A percentile compares a stretch with the other conserved stretches of the same genome.
phyloP scores from a whole-genome alignment of 2,113 vertebrate genomes.

The Neopipo cinnamomea region DNA sequence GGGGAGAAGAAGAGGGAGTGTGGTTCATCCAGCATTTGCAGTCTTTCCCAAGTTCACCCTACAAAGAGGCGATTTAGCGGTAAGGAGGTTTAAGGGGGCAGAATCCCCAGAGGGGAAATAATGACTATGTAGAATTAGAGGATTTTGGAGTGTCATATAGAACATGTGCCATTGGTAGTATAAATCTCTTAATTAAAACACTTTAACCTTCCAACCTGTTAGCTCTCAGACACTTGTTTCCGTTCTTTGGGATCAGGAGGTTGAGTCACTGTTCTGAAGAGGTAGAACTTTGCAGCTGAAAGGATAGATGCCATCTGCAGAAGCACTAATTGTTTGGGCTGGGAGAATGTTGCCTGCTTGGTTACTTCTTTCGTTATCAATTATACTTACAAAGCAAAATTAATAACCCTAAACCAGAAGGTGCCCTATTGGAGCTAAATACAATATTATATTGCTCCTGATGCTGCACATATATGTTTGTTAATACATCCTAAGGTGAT shows the following conservation, averaged over 20 bases:
- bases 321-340: background rate
- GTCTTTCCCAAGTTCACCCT: background rate
- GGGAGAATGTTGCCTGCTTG: background rate
- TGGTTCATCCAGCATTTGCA: background rate
- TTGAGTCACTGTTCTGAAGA: background rate
- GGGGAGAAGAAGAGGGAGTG: background rate
- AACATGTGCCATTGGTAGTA: background rate
- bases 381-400: background rate
- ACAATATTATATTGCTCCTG: background rate
- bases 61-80: background rate
- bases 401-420: background rate
- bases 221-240: background rate
- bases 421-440: background rate
- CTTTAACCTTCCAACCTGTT: background rate
- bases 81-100: background rate
- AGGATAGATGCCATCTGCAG: background rate
- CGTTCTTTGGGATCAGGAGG: background rate
- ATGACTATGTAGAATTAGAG: background rate
- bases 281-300: background rate
- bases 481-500: background rate
- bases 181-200: background rate
- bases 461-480: background rate
- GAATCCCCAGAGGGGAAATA: background rate
- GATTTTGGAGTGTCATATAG: background rate
- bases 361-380: background rate